phyloP scores from a whole-genome alignment of 1,140 invertebrate genomes.

The Ruditapes philippinarum region DNA sequence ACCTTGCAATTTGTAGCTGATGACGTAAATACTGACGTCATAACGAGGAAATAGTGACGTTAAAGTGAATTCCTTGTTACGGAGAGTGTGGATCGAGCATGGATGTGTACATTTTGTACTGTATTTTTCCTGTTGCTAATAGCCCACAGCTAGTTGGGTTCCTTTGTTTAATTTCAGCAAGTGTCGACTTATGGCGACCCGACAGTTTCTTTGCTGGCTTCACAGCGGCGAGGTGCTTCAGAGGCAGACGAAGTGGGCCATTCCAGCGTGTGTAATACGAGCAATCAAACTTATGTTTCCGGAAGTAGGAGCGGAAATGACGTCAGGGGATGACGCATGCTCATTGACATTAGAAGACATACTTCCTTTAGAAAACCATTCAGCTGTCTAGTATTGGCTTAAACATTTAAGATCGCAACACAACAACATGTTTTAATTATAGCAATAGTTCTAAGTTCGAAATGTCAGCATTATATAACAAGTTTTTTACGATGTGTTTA shows the following conservation, averaged over 20 bases:
- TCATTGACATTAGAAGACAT: constrained; percentile 65
- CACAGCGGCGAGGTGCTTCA: constrained; percentile 72
- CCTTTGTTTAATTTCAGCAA: constrained; percentile 71
- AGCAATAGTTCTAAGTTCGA: too few relatives aligned
- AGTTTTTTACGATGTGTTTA: too few relatives aligned
- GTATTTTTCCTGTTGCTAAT: constrained; percentile 26
- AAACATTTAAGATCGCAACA: too few relatives aligned
- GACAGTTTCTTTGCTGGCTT: constrained; percentile 77
- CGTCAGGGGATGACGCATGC: constrained; percentile 66
- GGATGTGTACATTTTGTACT: neutral
- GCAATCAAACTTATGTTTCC: constrained; percentile 73
- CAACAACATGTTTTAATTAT: too few relatives aligned
- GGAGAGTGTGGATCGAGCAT: too few relatives aligned
- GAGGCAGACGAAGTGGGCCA: constrained; percentile 71
- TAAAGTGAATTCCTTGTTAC: too few relatives aligned
- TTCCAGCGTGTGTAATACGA: constrained; percentile 72
- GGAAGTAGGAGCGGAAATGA: constrained; percentile 69
- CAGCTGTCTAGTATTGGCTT: constrained; percentile 33
- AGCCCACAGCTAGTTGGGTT: constrained; percentile 57
- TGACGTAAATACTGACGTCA: too few relatives aligned
- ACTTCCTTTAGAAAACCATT: constrained; percentile 62
- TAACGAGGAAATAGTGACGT: too few relatives aligned
- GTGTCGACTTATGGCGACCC: constrained; percentile 71
- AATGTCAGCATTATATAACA: too few relatives aligned
- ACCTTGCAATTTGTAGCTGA: too few relatives aligned